Evolutionary conservation across 2,113 vertebrate genomes (phyloP), one percentile per base, ranked within the genome.

Genomic region (Junco hyemalis): DNA sequence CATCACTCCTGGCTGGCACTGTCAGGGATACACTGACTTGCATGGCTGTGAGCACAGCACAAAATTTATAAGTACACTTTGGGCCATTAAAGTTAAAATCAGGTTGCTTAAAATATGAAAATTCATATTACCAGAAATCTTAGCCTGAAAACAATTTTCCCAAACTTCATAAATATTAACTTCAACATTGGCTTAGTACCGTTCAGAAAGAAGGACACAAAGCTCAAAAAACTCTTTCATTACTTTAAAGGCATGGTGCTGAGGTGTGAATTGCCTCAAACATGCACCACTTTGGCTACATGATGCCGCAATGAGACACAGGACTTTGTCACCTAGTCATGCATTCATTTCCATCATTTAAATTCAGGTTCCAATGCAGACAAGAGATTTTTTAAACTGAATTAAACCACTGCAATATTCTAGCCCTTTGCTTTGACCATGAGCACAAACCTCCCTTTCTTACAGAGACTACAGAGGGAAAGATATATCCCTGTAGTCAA

Each of bases 281-380:
- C 11, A 33, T 9, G 3, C 11, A 8, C 10, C 14, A 18, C 4
- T 33, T 51, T 0, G 0, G 35, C 36, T 83, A 65, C 0, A 0
- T 4, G 3, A 38, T 53, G 25, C 53, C 77, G 29, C 45, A 80
- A 25, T 0, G 0, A 64, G 51, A 48, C 6, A 40, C 8, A 11
- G 69, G 69, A 36, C 20, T 90, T 66, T 63, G 13, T 54, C 48
- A 71, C 8, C 35, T 40, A 65, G 6, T 24, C 69, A 35, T 38
- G 31, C 6, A 26, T 65, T 60, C 66, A 63, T 53, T 91, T 35
- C 8, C 9, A 15, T n/a, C n/a, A 59, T 10, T 70, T 68, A 63
- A 65, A 73, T n/a, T 59, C 28, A 33, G 36, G 14, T 86, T 50
- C 12, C 2, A 4, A 26, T 40, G 64, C 36, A 92, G n/a, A 25